Evolutionary conservation across 2,888 invertebrate species (phyloP), one percentile per base, ranked within the genome.

Genomic region (Drosophila lutescens): DNA sequence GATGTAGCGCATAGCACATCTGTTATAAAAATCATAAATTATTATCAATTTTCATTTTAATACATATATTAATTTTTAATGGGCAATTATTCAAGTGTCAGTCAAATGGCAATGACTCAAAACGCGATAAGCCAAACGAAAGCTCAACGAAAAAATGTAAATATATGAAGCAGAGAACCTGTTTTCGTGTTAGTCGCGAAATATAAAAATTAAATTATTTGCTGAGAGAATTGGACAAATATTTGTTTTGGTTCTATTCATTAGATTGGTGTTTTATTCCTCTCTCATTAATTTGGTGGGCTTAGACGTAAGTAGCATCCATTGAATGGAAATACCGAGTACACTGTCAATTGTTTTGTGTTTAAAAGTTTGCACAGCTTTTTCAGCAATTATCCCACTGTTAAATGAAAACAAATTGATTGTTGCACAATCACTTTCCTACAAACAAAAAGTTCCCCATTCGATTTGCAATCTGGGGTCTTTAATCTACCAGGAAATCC

Each of bases 401-500:
- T 30, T 20, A 12, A 58, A 26, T 41, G 40, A n/a, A 57, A 55
- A 55, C 41, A 34, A 44, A 55, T 50, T 38, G 15, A 36, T 8
- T 49, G 17, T 60, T 60, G 49, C 50, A 50, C 60, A 62, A 56
- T 62, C 7, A 44, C 55, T 55, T 49, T 34, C 47, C 26, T 9
- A 2, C 26, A 13, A 2, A 36, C 8, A 12, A 41, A 47, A 50
- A 30, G 17, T 32, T 26, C 44, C 67, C 66, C 9, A 2, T 32
- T 63, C 23, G 32, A 54, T 51, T 38, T n/a, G 15, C 55, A 34
- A 55, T 51, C 50, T n/a, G 50, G 20, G 12, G 9, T 15, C 4
- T 9, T 38, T 54, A 70, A 61, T 72, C 63, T 40, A 4, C 20
- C 26, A 69, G 69, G 55, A 70, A 69, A 69, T 55, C 51, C 53